Evolutionary conservation across 2,888 invertebrate genomes (phyloP).

Genomic region (Slavum lentiscoides): DNA sequence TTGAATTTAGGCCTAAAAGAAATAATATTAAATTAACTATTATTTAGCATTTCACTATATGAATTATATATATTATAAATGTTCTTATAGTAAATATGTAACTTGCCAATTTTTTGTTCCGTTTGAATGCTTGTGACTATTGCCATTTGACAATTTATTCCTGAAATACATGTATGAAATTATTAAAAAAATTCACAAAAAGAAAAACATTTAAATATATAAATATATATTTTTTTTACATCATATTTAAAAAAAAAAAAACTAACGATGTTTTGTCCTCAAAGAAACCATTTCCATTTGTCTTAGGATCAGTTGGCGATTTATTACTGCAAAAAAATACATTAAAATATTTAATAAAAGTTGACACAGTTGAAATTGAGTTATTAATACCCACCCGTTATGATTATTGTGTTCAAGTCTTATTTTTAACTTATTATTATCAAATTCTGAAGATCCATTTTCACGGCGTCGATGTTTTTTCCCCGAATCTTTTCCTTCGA

Average conservation of each 20-base stretch:
- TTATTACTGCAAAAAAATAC: conserved; percentile 13
- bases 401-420: conserved; percentile 15
- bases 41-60: not conserved
- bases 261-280: conserved; percentile 30
- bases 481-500: conserved; percentile 26
- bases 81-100: not conserved
- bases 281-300: conserved; percentile 19
- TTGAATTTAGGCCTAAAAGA: conserved; percentile 36
- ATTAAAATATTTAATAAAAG: not conserved
- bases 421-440: conserved; percentile 4
- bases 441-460: conserved; percentile 25
- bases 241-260: too few relatives aligned
- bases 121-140: conserved; percentile 23
- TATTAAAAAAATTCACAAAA: not conserved
- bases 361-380: not conserved
- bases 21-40: not conserved
- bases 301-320: conserved; percentile 13
- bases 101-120: conserved; percentile 41
- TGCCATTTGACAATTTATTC: conserved; percentile 34
- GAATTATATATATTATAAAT: not conserved
- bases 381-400: conserved; percentile 28
- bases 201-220: too few relatives aligned
- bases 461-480: conserved; percentile 22
- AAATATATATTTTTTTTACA: too few relatives aligned
- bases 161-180: not conserved